Conservation (phyloP, 2,113 vertebrate species). For the Pseudorhombus dupliciocellatus region DNA sequence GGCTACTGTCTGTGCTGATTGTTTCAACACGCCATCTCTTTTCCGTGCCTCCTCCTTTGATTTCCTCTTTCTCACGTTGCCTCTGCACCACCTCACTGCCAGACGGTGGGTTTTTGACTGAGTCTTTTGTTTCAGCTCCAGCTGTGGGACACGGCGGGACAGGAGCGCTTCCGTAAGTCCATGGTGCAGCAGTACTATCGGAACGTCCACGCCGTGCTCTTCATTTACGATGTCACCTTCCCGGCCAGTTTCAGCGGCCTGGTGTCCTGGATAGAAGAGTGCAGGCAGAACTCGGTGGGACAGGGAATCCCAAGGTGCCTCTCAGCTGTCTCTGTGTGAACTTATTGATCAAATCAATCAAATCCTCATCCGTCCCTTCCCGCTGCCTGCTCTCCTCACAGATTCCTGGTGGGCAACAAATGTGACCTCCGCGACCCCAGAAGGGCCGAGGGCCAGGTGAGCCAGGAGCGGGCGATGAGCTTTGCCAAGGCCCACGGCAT, state of each 20-base stretch:
- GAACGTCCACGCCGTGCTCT: constrained; percentile 92
- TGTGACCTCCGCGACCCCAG: constrained; percentile 82
- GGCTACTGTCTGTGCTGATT: neutral
- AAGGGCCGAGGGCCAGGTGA: constrained; percentile 80
- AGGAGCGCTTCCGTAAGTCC: constrained; percentile 95
- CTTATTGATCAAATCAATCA: neutral
- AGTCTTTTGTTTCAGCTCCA: constrained; percentile 85
- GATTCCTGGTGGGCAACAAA: constrained; percentile 95
- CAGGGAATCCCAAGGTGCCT: constrained; percentile 86
- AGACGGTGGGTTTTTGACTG: neutral
- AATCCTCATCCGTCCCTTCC: neutral
- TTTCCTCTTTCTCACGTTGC: constrained; percentile 32
- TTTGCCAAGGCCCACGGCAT: constrained; percentile 91
- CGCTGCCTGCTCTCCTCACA: constrained; percentile 14
- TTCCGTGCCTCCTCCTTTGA: neutral
- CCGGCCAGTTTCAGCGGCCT: constrained; percentile 88
- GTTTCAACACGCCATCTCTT: constrained; percentile 53
- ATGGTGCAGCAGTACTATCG: constrained; percentile 98
- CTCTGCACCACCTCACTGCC: neutral
- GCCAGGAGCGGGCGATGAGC: constrained; percentile 87
- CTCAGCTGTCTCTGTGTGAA: neutral
- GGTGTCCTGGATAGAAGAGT: constrained; percentile 92
- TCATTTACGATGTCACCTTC: constrained; percentile 92
- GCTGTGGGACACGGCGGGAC: constrained; percentile 96
- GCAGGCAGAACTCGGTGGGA: constrained; percentile 88